phyloP scores from a whole-genome alignment of 2,113 vertebrate species.

The Gambusia holbrooki region DNA sequence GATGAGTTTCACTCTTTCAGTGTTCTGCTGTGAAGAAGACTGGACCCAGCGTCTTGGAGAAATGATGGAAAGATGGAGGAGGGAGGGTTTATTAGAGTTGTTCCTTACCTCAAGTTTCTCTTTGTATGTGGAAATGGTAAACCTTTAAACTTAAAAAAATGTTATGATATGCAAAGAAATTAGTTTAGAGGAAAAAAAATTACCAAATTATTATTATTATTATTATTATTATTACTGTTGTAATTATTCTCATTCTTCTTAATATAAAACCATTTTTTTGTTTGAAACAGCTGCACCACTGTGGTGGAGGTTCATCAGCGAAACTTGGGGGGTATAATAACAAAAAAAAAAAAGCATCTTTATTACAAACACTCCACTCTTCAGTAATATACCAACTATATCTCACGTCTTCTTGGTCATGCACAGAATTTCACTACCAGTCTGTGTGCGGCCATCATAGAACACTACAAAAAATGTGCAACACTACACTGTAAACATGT shows the following conservation, averaged over 20 bases:
- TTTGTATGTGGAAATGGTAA: slow-evolving; percentile 77
- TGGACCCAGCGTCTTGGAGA: slow-evolving; percentile 31
- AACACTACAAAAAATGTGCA: slow-evolving; percentile 51
- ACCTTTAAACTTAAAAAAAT: slow-evolving; percentile 83
- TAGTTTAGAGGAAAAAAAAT: slow-evolving; percentile 80
- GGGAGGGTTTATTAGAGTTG: slow-evolving; percentile 64
- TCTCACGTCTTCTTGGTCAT: slow-evolving; percentile 5
- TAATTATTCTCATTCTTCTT: slow-evolving; percentile 64
- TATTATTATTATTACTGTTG: slow-evolving; percentile 66
- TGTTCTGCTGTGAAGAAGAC: slow-evolving; percentile 41
- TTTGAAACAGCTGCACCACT: slow-evolving; percentile 51
- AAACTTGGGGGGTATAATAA: slow-evolving; percentile 30
- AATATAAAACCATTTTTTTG: slow-evolving; percentile 54
- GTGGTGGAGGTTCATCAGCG: slow-evolving; percentile 38
- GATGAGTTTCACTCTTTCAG: slow-evolving; percentile 30
- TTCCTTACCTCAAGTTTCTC: slow-evolving; percentile 79
- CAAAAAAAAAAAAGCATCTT: slow-evolving; percentile 24
- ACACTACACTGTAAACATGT: slow-evolving; percentile 49
- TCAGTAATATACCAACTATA: slow-evolving; percentile 16
- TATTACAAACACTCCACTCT: slow-evolving; percentile 29
- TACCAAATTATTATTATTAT: slow-evolving; percentile 80
- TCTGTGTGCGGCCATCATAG: slow-evolving; percentile 2
- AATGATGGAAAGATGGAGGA: slow-evolving; percentile 54
- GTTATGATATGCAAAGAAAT: slow-evolving; percentile 83
- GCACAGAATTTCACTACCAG: slow-evolving; percentile 39